Percentiles rank a stretch among this genome's conserved stretches.
Evolutionary conservation across 30 jellyfish, hydroid and myxozoan genomes (phyloP).

Genomic region (Turritopsis rubra): DNA sequence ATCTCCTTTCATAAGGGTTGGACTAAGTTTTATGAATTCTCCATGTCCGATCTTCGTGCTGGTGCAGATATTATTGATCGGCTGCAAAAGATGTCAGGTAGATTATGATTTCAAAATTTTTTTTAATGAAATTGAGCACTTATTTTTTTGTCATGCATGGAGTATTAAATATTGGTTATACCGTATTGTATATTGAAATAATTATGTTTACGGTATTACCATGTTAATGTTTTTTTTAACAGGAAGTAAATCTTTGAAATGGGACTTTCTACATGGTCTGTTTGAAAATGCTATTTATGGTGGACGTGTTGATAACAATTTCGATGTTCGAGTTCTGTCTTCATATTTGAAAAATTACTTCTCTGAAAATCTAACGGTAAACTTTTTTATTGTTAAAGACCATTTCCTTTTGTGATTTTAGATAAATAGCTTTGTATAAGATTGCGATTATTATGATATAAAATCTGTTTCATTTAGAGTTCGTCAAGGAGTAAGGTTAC

Average conservation of each 20-base stretch:
- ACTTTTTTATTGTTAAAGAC: not conserved
- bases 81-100: slow-evolving; percentile 69
- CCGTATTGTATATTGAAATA: no score
- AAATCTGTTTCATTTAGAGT: slow-evolving; percentile 25
- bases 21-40: slow-evolving; percentile 86
- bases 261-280: slow-evolving; percentile 94
- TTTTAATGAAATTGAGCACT: no score
- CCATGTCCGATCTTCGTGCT: slow-evolving; percentile 92
- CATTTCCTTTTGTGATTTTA: not conserved
- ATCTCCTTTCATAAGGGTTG: slow-evolving; percentile 57
- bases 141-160: no score
- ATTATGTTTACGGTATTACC: no score
- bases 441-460: not conserved
- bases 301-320: slow-evolving; percentile 81
- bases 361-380: slow-evolving; percentile 46
- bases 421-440: slow-evolving; percentile 13
- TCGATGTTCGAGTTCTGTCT: slow-evolving; percentile 84
- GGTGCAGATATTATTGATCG: slow-evolving; percentile 89
- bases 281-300: slow-evolving; percentile 96
- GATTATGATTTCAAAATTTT: no score
- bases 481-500: slow-evolving; percentile 54
- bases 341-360: slow-evolving; percentile 76
- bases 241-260: slow-evolving; percentile 67
- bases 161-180: no score
- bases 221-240: not conserved